phyloP scores from a whole-genome alignment of 2,888 invertebrate species.

The Linnaemya tessellans region DNA sequence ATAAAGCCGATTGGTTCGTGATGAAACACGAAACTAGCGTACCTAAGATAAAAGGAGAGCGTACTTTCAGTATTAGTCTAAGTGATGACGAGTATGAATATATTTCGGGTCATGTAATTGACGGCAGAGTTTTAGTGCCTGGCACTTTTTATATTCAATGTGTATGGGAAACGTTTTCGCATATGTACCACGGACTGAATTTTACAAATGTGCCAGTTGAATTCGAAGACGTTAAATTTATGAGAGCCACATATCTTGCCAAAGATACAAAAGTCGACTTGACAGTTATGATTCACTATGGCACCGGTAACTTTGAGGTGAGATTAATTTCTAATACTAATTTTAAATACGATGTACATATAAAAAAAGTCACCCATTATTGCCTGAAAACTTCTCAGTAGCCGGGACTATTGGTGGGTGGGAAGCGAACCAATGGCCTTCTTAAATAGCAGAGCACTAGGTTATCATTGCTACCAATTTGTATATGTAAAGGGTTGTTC shows the following conservation, averaged over 20 bases:
- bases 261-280: conserved; percentile 84
- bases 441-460: too few species aligned
- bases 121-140: conserved; percentile 88
- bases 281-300: too few species aligned
- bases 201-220: conserved; percentile 88
- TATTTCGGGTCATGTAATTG: conserved; percentile 91
- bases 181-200: conserved; percentile 87
- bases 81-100: conserved; percentile 88
- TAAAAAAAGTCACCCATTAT: too few species aligned
- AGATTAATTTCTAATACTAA: too few species aligned
- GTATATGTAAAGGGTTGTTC: too few species aligned
- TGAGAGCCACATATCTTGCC: conserved; percentile 91
- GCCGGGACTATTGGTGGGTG: too few species aligned
- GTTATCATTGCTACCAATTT: too few species aligned
- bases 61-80: conserved; percentile 86
- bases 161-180: conserved; percentile 90
- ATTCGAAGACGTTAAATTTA: conserved; percentile 92
- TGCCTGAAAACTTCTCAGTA: too few species aligned
- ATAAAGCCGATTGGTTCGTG: conserved; percentile 87
- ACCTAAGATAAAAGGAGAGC: conserved; percentile 88
- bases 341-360: too few species aligned
- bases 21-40: conserved; percentile 88
- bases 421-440: too few species aligned
- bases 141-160: conserved; percentile 91
- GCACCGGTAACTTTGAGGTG: too few species aligned